Base-by-base conservation (phyloP, 2,888 invertebrate genomes). In the Malthinus seriepunctatus region DNA sequence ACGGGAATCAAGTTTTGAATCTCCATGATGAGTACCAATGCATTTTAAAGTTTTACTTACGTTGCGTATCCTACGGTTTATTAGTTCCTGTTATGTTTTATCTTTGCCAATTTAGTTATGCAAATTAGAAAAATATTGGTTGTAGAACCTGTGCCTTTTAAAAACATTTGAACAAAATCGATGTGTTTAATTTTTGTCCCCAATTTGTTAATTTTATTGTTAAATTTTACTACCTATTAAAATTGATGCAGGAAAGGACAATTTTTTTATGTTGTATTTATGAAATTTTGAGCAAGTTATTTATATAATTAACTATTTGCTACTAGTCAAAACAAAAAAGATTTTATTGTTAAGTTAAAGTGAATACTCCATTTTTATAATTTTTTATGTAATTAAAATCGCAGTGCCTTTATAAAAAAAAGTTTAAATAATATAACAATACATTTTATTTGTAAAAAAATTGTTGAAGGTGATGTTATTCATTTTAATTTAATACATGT, bases 401-500 rank as follows among this genome's bases (percentile, higher is more conserved):
- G 57, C 66, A 66, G 66, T 66, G 66, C 66, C 66, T 66, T 66
- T 64, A 59, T 59, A 56, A 56, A 60, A 56, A 60, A 55, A 23
- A 23, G 23, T 23, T 23, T 59, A 50, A 32, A 38, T 51, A 63
- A 34, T 55, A 34, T 51, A 64, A 63, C 53, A 61, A 63, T 63
- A 64, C 61, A 63, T 59, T 42, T 65, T 63, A 56, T 65, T 60
- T 65, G 62, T 65, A 64, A 63, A 62, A n/a, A 15, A 58, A 58
- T 60, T 62, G 63, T 62, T 62, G 51, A 60, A 46, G 44, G 32
- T 54, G 50, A 50, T 54, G 46, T 59, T 53, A 50, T 38, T 55
- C 23, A 38, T 55, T 50, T 49, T 54, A 48, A 39, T 54, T 54
- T 47, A 39, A 47, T 54, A 54, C 38, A 33, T 49, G 55, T 55